Conservation (phyloP, 2,113 vertebrate species). For the Litocranius walleri region DNA sequence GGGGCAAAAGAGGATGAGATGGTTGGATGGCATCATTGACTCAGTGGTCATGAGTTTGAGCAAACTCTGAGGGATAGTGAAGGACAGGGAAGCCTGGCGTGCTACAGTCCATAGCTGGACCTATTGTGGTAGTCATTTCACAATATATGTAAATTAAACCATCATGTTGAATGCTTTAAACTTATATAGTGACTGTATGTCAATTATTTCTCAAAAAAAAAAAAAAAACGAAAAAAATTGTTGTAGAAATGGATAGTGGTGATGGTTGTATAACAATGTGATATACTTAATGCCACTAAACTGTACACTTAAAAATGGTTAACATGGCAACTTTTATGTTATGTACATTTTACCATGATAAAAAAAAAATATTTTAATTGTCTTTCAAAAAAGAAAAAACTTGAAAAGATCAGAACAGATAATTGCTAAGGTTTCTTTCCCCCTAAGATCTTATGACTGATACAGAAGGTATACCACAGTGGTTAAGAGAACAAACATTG, state of each 20-base stretch:
- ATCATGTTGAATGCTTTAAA: neutral
- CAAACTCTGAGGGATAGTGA: neutral
- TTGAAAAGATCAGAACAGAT: neutral
- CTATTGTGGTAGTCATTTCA: neutral
- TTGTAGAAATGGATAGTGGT: neutral
- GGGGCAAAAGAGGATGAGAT: neutral
- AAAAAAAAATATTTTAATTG: neutral
- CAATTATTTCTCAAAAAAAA: neutral
- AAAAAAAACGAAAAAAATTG: accelerated
- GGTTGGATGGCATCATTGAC: neutral
- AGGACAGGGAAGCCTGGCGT: neutral
- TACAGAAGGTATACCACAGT: neutral
- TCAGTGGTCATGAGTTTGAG: neutral
- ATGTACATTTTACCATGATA: neutral
- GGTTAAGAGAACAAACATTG: neutral
- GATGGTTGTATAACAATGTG: neutral
- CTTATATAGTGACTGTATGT: neutral
- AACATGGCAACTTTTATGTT: neutral
- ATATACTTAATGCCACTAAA: neutral
- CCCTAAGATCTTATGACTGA: neutral
- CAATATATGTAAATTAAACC: neutral
- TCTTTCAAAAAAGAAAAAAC: neutral
- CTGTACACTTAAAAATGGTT: neutral
- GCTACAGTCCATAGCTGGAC: neutral
- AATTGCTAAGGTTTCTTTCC: neutral